Conservation (phyloP, 2,113 vertebrate genomes). For the Alexandromys fortis region DNA sequence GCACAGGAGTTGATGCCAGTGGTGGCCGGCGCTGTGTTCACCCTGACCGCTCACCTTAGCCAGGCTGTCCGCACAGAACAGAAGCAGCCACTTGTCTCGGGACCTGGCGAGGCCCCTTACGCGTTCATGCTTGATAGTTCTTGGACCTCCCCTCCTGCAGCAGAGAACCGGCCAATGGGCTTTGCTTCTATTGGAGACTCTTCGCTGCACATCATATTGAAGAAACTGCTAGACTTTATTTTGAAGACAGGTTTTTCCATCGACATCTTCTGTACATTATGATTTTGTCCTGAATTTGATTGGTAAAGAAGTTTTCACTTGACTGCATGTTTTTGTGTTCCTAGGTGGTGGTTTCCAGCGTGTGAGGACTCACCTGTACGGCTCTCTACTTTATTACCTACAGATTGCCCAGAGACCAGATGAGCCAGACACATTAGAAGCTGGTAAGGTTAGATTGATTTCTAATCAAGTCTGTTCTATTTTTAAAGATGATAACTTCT, state of each 20-base stretch:
- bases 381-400: constrained; percentile 96
- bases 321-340: constrained; percentile 62
- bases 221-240: constrained; percentile 97
- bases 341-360: constrained; percentile 97
- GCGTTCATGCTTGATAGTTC: constrained; percentile 83
- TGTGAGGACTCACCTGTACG: constrained; percentile 95
- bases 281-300: constrained; percentile 46
- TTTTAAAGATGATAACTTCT: constrained; percentile 26
- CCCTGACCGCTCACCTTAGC: constrained; percentile 95
- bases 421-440: constrained; percentile 96
- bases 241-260: constrained; percentile 93
- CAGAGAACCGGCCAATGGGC: constrained; percentile 87
- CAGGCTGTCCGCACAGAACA: constrained; percentile 95
- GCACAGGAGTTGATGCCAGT: constrained; percentile 97
- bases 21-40: constrained; percentile 97
- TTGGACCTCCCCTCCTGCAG: constrained; percentile 78
- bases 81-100: constrained; percentile 87
- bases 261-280: not conserved
- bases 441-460: constrained; percentile 85
- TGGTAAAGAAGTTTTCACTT: not conserved
- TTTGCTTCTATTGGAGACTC: constrained; percentile 97
- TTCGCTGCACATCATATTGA: constrained; percentile 96
- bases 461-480: not conserved
- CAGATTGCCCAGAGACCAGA: constrained; percentile 98
- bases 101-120: constrained; percentile 78